Base-by-base conservation (phyloP, 2,113 vertebrate species). In the Cepphus grylle region DNA sequence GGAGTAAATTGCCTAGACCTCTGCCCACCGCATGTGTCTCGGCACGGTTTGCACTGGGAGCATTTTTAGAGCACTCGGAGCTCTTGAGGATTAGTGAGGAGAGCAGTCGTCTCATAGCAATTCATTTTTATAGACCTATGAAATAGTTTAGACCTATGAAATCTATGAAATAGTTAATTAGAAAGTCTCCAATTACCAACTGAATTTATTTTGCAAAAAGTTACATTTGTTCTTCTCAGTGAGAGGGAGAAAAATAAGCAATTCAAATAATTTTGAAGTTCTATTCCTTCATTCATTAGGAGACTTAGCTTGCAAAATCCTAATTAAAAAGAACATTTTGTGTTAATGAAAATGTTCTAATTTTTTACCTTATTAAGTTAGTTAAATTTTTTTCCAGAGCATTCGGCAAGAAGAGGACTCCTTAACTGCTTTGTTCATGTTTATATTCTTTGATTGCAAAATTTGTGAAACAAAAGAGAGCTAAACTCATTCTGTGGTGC, bases 251-350 rank as follows among this genome's bases (percentile, higher is more conserved):
- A 96, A 96, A 95, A 89, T 23, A 94, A 86, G 96, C 92, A 96
- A 88, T 95, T 97, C 93, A 98, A 96, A 96, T 97, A 0, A 97
- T 94, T 91, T 94, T 94, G 73, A 93, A 92, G 78, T 97, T 95
- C 50, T 17, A 86, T 95, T 95, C 42, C 77, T 89, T 93, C 91
- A 96, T 96, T 98, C 97, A 97, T 98, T 97, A 97, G 94, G 92
- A 96, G 95, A 97, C 92, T 97, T 98, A 97, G 92, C 97, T 96
- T 97, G 93, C 95, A 98, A 97, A 97, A 98, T 96, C 97, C 94
- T 97, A 98, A 98, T 98, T 98, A 98, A 98, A 98, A 97, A 97
- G 97, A 95, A 96, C 96, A 94, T 96, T 96, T 97, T 95, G 94
- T 88, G 94, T 96, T 97, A 98, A 98, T 98, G 96, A 98, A 98